phyloP scores from a whole-genome alignment of 2,797 vertebrate genomes.

The Anguilla pacifica region DNA sequence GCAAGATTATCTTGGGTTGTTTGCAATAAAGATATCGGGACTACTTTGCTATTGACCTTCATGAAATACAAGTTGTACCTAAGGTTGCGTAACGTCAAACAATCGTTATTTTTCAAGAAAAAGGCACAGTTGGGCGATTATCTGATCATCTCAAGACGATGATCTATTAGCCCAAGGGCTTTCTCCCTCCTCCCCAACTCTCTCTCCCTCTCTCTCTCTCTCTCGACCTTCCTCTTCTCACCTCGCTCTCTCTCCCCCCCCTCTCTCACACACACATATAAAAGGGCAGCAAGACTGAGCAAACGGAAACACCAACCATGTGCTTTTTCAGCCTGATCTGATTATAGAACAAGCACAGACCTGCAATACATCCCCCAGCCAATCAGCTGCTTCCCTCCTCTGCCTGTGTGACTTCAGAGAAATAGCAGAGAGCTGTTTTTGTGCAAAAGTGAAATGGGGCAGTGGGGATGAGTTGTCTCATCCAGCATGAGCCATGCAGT shows the following conservation, averaged over 20 bases:
- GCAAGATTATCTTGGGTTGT: background rate
- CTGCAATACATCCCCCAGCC: background rate
- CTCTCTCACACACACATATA: constrained; percentile 4
- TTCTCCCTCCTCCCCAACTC: constrained; percentile 41
- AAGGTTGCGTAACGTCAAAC: background rate
- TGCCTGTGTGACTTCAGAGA: constrained; percentile 1
- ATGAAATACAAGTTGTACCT: background rate
- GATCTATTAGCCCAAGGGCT: constrained; percentile 61
- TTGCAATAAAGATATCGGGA: background rate
- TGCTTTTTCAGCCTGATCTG: constrained; percentile 1
- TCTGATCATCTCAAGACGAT: constrained; percentile 52
- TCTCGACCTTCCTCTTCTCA: constrained; percentile 51
- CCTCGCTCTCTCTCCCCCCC: constrained; percentile 47
- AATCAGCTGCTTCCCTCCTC: background rate
- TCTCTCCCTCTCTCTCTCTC: constrained; percentile 50
- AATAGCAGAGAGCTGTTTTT: constrained; percentile 8
- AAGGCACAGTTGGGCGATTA: background rate
- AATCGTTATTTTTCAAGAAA: background rate
- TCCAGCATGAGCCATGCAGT: background rate
- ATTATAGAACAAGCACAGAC: constrained; percentile 8
- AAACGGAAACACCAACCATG: constrained; percentile 4
- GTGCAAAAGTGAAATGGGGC: constrained; percentile 3
- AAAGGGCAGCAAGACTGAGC: background rate
- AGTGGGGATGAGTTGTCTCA: background rate
- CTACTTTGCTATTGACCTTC: constrained; percentile 40